phyloP scores from a whole-genome alignment of 2,888 invertebrate species.

The Thereva unica region DNA sequence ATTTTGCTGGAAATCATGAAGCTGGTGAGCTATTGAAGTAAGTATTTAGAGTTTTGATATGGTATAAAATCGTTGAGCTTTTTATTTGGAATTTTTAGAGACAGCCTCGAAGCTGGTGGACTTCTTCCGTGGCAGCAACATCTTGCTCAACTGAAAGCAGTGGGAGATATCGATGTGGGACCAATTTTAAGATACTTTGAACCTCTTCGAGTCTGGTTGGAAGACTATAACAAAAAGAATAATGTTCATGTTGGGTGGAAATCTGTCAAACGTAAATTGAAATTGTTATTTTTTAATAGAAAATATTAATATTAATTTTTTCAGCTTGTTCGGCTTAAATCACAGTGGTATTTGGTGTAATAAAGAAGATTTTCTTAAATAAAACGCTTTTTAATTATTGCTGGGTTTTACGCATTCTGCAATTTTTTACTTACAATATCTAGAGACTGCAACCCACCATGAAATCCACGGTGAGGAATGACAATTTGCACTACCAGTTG shows the following conservation, averaged over 20 bases:
- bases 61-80: neutral
- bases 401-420: no score
- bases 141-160: neutral
- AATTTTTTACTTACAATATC: no score
- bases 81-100: neutral
- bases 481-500: no score
- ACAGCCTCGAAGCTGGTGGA: neutral
- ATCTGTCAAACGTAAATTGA: neutral
- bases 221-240: conserved; percentile 4
- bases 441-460: no score
- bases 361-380: no score
- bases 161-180: neutral
- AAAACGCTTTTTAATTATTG: no score
- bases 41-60: conserved; percentile 44
- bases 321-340: neutral
- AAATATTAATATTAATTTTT: neutral
- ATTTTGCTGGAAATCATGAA: conserved; percentile 77
- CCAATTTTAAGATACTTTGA: conserved; percentile 18
- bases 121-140: neutral
- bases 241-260: conserved; percentile 11
- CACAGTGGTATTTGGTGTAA: no score
- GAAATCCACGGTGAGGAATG: no score
- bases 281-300: neutral
- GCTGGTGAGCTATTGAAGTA: conserved; percentile 75
- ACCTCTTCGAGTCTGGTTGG: conserved; percentile 17